Base-by-base conservation (phyloP, 2,113 vertebrate species). In the Osmerus eperlanus region DNA sequence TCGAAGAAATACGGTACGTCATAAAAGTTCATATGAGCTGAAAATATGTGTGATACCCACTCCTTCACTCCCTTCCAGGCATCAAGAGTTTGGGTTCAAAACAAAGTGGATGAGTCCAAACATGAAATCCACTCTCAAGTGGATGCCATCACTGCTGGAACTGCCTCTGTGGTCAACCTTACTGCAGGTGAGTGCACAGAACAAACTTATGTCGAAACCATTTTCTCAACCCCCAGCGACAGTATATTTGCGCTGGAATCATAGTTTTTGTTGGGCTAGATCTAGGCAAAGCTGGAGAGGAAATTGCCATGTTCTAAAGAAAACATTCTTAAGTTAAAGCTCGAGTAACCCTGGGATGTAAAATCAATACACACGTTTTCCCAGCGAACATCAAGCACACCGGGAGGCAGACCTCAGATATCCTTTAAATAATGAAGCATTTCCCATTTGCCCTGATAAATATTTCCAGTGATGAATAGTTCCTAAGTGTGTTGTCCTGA, bases 121-220 rank as follows among this genome's bases (percentile, higher is more conserved):
- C 98, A 99, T 21, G 98, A 99, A 91, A 99, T 99, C 83, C 98
- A 99, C 90, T 99, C 98, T 74, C 98, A 99, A 84, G 98, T 99
- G 2, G 98, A 98, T 79, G 98, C 98, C 73, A 99, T 99, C 87
- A 98, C 98, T 2, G 97, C 98, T 75, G 97, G 97, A 83, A 99
- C 98, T 0, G 98, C 98, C 0, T 99, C 98, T 16, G 97, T 99
- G 51, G 98, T 99, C 87, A 99, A 99, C 90, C 96, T 99, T 78
- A 99, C 98, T 13, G 96, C 98, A 85, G 98, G 98, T 99, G 88
- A 91, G 93, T 68, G 56, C 32, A 7, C 32, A 77, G 80, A 67
- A 67, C 36, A 65, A 15, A 76, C 60, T 11, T 6, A 23, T 1
- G 53, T 9, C 21, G n/a, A 51, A 65, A 64, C 61, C 61, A 29